Base-by-base conservation (phyloP, 2,797 vertebrate species). In the Numenius phaeopus region DNA sequence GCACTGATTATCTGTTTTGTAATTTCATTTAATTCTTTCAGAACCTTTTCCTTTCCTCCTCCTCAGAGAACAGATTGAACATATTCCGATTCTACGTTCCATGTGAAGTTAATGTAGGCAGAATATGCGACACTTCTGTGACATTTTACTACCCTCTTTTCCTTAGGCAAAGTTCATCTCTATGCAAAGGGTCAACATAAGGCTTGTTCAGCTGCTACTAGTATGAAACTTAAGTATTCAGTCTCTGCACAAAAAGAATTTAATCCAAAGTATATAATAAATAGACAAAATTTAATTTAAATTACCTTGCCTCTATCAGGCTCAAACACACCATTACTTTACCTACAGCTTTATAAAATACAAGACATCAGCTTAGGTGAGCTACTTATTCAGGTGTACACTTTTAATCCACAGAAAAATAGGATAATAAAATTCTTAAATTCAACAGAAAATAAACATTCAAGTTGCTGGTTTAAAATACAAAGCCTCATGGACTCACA, bases 101-200 rank as follows among this genome's bases (percentile, higher is more conserved):
- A 62, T 2, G 7, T 54, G 40, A 84, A 80, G 62, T 81, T 90
- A 91, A 76, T 5, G 10, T 6, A 79, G n/a, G 58, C 82, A 94
- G 57, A 91, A 94, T 82, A 57, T 34, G 19, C 0, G 0, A 89
- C 73, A 67, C 42, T 87, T 59, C 59, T 57, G 50, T 83, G 91
- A 83, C 59, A 93, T 97, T 96, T 95, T 73, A 30, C 40, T 61
- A n/a, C 4, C 39, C 19, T 82, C 89, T 87, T 80, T 72, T 73
- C 75, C 83, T 87, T 86, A 85, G 64, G 40, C 54, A 85, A 94
- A 87, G 67, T 80, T 96, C 76, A 93, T 21, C 29, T 58, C 32
- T 72, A n/a, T 55, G 52, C 61, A 90, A 91, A 90, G 70, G 95
- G 91, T 91, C 89, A 95, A 71, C 37, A 55, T 39, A 65, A 90